phyloP scores from a whole-genome alignment of 2,888 invertebrate species.

The Eristalinus sepulchralis region DNA sequence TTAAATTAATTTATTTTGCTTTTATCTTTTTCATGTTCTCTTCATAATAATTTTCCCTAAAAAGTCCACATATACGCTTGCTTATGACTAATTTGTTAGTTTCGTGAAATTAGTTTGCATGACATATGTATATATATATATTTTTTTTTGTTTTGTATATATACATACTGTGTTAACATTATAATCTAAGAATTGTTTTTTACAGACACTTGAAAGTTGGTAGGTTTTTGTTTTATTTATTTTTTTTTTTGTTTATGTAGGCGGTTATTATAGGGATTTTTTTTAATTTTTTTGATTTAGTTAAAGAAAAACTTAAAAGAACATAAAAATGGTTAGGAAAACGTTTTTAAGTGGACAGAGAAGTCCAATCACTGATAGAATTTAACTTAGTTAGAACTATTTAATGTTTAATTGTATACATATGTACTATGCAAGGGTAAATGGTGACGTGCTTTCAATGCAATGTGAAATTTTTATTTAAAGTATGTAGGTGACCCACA shows the following conservation, averaged over 20 bases:
- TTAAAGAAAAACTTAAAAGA: too few relatives aligned
- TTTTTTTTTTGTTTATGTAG: not conserved
- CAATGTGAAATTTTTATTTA: too few relatives aligned
- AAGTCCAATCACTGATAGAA: too few relatives aligned
- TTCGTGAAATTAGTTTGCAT: conserved; percentile 25
- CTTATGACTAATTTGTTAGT: conserved; percentile 54
- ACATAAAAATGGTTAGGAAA: too few relatives aligned
- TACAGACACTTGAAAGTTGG: conserved; percentile 23
- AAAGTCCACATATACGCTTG: conserved; percentile 53
- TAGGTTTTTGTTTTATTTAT: not conserved
- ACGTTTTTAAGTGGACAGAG: too few relatives aligned
- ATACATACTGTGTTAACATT: not conserved
- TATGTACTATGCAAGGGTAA: too few relatives aligned
- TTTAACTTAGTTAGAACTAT: too few relatives aligned
- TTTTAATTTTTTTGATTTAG: too few relatives aligned
- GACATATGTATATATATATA: conserved; percentile 16
- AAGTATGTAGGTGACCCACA: too few relatives aligned
- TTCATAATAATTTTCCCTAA: conserved; percentile 53
- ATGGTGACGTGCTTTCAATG: too few relatives aligned
- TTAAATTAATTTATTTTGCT: conserved; percentile 7
- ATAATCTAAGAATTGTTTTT: conserved; percentile 16
- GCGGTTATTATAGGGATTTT: not conserved
- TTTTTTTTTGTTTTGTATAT: not conserved
- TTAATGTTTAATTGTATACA: too few relatives aligned
- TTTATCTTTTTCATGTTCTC: conserved; percentile 11